Conservation (phyloP, 2,797 vertebrate genomes). For the Rhinoraja longicauda region DNA sequence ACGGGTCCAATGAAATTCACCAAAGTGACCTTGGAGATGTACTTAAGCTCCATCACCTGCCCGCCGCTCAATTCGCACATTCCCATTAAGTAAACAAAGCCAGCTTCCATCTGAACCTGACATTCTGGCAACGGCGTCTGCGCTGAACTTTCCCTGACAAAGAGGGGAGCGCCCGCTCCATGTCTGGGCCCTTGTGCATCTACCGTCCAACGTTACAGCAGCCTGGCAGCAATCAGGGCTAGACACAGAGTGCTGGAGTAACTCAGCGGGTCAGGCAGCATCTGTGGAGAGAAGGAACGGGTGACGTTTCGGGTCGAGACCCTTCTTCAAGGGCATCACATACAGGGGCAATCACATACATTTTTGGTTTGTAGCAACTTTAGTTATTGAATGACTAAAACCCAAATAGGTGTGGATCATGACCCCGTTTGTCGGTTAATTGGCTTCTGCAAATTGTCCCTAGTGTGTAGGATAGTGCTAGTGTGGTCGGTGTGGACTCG, state of each 20-base stretch:
- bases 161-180: neutral
- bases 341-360: neutral
- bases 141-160: neutral
- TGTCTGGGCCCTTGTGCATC: neutral
- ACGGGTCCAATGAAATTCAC: neutral
- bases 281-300: too few relatives aligned
- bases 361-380: neutral
- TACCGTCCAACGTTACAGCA: neutral
- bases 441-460: too few relatives aligned
- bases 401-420: neutral
- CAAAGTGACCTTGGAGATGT: neutral
- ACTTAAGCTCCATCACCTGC: neutral
- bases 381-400: neutral
- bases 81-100: neutral
- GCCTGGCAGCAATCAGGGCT: too few relatives aligned
- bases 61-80: neutral
- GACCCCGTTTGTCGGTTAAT: too few relatives aligned
- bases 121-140: neutral
- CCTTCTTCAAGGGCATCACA: too few relatives aligned
- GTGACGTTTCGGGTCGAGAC: too few relatives aligned
- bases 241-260: too few relatives aligned
- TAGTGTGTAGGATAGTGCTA: too few relatives aligned
- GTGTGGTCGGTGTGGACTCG: too few relatives aligned
- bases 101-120: neutral
- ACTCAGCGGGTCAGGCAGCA: too few relatives aligned